Percentiles rank a stretch among this genome's conserved stretches.
phyloP scores from a whole-genome alignment of 1,140 invertebrate species.

The Heliconius himera region DNA sequence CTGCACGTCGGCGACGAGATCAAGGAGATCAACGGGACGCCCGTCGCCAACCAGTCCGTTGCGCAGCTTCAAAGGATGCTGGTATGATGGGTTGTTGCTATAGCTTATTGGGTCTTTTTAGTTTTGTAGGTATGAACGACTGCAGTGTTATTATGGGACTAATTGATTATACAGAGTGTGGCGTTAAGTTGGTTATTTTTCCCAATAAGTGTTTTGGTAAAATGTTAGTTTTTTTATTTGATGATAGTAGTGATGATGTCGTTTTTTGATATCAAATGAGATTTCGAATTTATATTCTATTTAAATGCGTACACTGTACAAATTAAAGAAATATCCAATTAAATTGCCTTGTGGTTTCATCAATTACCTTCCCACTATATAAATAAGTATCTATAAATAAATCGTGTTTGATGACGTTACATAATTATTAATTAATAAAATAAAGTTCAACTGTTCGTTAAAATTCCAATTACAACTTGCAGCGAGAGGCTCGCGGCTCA shows the following conservation, averaged over 20 bases:
- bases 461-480: constrained; percentile 45
- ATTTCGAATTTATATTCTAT: too few relatives aligned
- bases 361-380: not conserved
- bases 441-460: not conserved
- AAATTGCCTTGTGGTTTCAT: not conserved
- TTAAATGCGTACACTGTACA: not conserved
- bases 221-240: too few relatives aligned
- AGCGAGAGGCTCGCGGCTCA: constrained; percentile 98
- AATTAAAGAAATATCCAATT: not conserved
- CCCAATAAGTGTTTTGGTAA: too few relatives aligned
- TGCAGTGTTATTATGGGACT: too few relatives aligned
- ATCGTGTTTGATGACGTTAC: not conserved
- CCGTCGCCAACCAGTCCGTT: constrained; percentile 97
- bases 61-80: constrained; percentile 98
- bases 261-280: too few relatives aligned
- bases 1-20: constrained; percentile 99
- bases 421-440: not conserved
- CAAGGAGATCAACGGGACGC: constrained; percentile 98
- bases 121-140: too few relatives aligned
- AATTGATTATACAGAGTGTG: too few relatives aligned
- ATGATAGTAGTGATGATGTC: too few relatives aligned
- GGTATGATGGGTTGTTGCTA: constrained; percentile 81
- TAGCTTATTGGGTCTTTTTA: too few relatives aligned
- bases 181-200: too few relatives aligned
- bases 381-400: not conserved